A percentile compares a stretch with the other conserved stretches of the same genome.
phyloP scores from a whole-genome alignment of 2,888 invertebrate genomes.

The Norana najaformis region DNA sequence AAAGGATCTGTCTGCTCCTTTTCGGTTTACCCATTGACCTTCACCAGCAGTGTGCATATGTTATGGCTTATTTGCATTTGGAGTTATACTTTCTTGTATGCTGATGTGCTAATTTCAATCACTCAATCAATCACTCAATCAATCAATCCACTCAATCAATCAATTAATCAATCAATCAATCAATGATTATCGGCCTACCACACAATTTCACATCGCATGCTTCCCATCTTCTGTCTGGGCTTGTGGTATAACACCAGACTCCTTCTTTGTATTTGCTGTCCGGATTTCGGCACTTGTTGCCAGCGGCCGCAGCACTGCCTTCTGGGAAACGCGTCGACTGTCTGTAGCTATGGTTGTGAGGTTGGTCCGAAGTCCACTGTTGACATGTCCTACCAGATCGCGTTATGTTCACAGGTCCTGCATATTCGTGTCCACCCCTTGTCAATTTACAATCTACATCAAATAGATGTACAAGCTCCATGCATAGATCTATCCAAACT shows the following conservation, averaged over 20 bases:
- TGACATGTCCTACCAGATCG: constrained; percentile 20
- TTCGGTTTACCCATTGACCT: too few species aligned
- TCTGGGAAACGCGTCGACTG: constrained; percentile 8
- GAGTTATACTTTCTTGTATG: too few species aligned
- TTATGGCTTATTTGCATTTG: too few species aligned
- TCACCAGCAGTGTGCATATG: too few species aligned
- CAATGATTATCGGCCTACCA: not conserved
- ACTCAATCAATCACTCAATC: too few species aligned
- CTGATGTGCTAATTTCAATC: too few species aligned
- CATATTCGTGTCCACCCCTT: constrained; percentile 21
- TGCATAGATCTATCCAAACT: too few species aligned
- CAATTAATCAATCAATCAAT: too few species aligned
- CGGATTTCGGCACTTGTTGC: constrained; percentile 29
- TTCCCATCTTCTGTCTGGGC: not conserved
- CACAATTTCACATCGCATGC: not conserved
- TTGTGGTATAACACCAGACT: constrained; percentile 29
- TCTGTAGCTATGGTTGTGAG: constrained; percentile 1
- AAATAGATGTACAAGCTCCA: not conserved
- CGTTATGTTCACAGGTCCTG: constrained; percentile 22
- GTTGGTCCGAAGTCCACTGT: not conserved
- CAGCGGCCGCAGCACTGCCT: not conserved
- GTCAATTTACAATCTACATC: constrained; percentile 20
- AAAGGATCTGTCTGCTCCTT: too few species aligned
- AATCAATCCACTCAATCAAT: too few species aligned
- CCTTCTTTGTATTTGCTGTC: not conserved